Conservation (phyloP, 2,113 vertebrate genomes). For the Calypte anna region DNA sequence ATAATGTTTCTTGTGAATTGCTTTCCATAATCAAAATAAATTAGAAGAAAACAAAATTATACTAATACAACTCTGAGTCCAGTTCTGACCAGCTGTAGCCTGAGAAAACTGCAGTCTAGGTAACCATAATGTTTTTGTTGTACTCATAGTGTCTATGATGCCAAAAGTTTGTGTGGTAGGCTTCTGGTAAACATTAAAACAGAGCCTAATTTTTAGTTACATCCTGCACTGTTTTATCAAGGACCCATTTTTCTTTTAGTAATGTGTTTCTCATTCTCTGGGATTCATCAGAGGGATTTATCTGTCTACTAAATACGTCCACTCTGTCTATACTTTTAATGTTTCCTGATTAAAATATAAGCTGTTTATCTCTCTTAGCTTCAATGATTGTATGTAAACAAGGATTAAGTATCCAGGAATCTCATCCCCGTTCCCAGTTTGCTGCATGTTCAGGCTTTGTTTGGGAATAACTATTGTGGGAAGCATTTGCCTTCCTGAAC, state of each 20-base stretch:
- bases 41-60: background rate
- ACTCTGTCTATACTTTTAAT: background rate
- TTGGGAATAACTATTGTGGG: background rate
- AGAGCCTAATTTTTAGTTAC: background rate
- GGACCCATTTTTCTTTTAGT: background rate
- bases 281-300: background rate
- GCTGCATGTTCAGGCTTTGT: background rate
- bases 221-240: background rate
- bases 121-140: background rate
- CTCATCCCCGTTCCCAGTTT: background rate
- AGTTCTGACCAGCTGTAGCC: background rate
- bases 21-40: background rate
- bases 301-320: background rate
- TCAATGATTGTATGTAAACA: background rate
- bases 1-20: background rate
- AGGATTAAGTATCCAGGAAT: background rate
- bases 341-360: background rate
- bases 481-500: background rate
- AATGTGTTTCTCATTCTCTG: background rate
- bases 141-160: background rate
- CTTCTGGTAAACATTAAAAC: background rate
- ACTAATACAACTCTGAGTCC: background rate
- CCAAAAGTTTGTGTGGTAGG: background rate
- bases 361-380: background rate
- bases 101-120: background rate